Evolutionary conservation across 2,797 vertebrate genomes (phyloP).

Genomic region (Danio choprae): DNA sequence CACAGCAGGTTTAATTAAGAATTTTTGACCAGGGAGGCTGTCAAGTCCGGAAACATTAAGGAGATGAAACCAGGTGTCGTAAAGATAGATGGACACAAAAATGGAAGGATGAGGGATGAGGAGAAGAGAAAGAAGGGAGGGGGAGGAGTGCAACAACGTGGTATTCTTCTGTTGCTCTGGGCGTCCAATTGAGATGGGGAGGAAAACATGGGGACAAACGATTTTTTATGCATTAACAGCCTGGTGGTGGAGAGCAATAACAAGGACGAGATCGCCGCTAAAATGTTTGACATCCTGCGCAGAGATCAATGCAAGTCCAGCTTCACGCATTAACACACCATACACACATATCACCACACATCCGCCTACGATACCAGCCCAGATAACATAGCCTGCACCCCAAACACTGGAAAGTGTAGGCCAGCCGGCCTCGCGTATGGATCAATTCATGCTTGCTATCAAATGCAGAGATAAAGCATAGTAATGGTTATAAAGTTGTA

Average conservation of each 20-base stretch:
- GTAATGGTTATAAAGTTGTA: background rate
- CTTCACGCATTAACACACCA: conserved; percentile 69
- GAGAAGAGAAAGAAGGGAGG: conserved; percentile 68
- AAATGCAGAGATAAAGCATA: conserved; percentile 14
- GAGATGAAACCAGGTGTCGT: conserved; percentile 93
- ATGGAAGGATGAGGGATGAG: conserved; percentile 75
- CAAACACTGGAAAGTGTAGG: conserved; percentile 58
- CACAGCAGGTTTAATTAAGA: conserved; percentile 99
- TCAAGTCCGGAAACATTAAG: conserved; percentile 96
- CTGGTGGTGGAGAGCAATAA: conserved; percentile 80
- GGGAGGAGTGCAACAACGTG: conserved; percentile 68
- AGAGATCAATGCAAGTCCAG: conserved; percentile 79
- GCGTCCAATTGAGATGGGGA: conserved; percentile 81
- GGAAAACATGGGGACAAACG: conserved; percentile 86
- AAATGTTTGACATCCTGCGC: conserved; percentile 88
- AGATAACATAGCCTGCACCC: conserved; percentile 66
- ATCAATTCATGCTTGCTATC: conserved; percentile 24
- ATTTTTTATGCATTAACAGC: conserved; percentile 93
- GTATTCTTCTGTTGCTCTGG: conserved; percentile 85
- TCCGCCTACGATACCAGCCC: conserved; percentile 66
- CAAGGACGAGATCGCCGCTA: conserved; percentile 78
- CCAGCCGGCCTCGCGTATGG: conserved; percentile 40
- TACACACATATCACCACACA: conserved; percentile 65
- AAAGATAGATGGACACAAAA: conserved; percentile 95
- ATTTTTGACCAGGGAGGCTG: conserved; percentile 97